Conservation (phyloP, 2,888 invertebrate species). For the Phortica okadai region DNA sequence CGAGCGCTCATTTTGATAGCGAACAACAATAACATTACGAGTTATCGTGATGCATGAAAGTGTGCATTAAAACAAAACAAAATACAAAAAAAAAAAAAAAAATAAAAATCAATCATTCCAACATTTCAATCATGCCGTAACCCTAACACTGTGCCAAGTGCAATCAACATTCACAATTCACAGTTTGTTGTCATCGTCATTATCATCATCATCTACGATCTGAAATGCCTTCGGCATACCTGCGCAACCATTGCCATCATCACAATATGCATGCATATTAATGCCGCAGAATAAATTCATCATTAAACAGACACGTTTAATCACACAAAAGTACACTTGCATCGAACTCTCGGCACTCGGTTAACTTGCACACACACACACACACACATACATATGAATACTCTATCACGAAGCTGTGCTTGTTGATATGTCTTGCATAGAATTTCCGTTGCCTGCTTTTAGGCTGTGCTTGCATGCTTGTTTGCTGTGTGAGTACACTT, state of each 20-base stretch:
- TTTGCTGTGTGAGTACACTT: background rate
- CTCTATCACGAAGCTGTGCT: background rate
- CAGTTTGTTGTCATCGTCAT: background rate
- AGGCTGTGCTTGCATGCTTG: slow-evolving; percentile 42
- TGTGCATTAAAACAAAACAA: background rate
- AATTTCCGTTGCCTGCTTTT: slow-evolving; percentile 63
- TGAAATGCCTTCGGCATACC: background rate
- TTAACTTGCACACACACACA: background rate
- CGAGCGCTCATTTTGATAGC: background rate
- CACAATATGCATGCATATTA: slow-evolving; percentile 52
- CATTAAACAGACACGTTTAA: slow-evolving; percentile 54
- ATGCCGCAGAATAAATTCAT: slow-evolving; percentile 56
- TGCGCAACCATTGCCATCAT: background rate
- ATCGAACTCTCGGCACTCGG: slow-evolving; percentile 17
- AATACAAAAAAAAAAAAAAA: background rate
- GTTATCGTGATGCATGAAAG: background rate
- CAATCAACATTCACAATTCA: background rate
- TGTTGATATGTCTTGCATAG: slow-evolving; percentile 39
- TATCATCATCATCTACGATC: background rate
- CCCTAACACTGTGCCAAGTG: background rate
- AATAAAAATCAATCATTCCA: background rate
- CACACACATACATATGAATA: background rate
- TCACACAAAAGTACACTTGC: slow-evolving; percentile 43
- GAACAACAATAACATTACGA: background rate
- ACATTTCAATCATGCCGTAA: background rate